phyloP scores from a whole-genome alignment of 2,888 invertebrate genomes.

The Villa cingulata region DNA sequence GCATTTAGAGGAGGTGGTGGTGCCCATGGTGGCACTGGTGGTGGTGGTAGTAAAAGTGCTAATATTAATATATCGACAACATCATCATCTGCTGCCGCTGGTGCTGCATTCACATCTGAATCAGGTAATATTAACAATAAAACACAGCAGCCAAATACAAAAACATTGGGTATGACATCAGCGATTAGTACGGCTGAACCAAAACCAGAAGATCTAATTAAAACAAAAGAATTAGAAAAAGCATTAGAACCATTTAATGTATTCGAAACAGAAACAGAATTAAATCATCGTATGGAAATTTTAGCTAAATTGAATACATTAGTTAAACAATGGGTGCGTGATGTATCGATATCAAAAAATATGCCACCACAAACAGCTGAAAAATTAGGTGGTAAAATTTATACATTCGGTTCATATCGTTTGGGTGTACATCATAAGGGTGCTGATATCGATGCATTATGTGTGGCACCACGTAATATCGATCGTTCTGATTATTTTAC shows the following conservation, averaged over 20 bases:
- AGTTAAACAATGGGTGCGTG: conserved; percentile 88
- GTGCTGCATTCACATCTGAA: conserved; percentile 5
- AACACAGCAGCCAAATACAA: conserved; percentile 11
- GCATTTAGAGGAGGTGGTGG: not conserved
- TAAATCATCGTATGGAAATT: conserved; percentile 79
- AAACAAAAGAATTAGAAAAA: conserved; percentile 57
- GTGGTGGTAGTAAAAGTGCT: not conserved
- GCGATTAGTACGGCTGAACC: conserved; percentile 82
- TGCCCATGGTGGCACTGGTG: conserved; percentile 2
- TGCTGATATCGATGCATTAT: conserved; percentile 97
- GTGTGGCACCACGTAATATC: conserved; percentile 94
- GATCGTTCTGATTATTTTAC: conserved; percentile 87
- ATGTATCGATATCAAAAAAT: conserved; percentile 75
- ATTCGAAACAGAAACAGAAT: conserved; percentile 79
- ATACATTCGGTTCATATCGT: conserved; percentile 97
- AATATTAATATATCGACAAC: not conserved
- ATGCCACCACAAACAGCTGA: conserved; percentile 86
- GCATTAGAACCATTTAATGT: conserved; percentile 73
- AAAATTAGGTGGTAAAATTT: conserved; percentile 92
- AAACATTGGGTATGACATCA: conserved; percentile 72
- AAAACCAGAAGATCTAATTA: conserved; percentile 52
- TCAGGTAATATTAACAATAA: too few species aligned
- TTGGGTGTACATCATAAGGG: conserved; percentile 93
- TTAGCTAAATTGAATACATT: conserved; percentile 74
- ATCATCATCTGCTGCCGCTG: not conserved